Evolutionary conservation across 2,797 vertebrate genomes (phyloP), one percentile per base, ranked within the genome.

Genomic region (Tympanoctomys barrerae): DNA sequence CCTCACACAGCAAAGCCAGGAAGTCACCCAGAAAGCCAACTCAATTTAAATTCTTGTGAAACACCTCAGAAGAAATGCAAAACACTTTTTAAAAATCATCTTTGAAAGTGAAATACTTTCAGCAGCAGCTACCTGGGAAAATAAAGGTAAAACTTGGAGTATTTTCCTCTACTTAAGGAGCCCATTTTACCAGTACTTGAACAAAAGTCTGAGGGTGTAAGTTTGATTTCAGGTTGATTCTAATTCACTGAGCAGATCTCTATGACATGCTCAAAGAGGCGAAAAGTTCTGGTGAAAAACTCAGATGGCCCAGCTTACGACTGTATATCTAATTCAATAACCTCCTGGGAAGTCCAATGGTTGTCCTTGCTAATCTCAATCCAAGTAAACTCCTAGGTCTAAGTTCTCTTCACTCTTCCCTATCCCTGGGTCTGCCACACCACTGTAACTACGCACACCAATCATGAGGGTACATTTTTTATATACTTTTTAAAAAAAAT

Each of bases 91-190:
- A 82, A 95, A 93, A 90, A 70, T 75, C 54, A 79, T 39, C 95
- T 31, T 71, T 96, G 70, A 90, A 75, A 70, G n/a, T 93, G 68
- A 97, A 98, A 96, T 94, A 61, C 73, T 92, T 85, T 61, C 93
- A 96, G 57, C 70, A 96, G 12, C 46, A 92, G 95, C 39, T 94
- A 88, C 33, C 70, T 96, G 39, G 19, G 80, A 66, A 77, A 68
- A 28, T 86, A 88, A 39, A 12, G 49, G 39, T 79, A 97, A 93
- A 97, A 9, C 31, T 83, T 57, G n/a, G 66, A 19, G 71, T 66
- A 57, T 61, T 96, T 92, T 54, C n/a, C 57, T 92, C 19, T 5
- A 78, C 28, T 79, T 68, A 11, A 24, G 78, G 8, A 95, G 11
- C 36, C 64, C 52, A 71, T 42, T 28, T 89, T 96, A 57, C 31